Conservation (phyloP, 2,113 vertebrate genomes). For the Ia io region DNA sequence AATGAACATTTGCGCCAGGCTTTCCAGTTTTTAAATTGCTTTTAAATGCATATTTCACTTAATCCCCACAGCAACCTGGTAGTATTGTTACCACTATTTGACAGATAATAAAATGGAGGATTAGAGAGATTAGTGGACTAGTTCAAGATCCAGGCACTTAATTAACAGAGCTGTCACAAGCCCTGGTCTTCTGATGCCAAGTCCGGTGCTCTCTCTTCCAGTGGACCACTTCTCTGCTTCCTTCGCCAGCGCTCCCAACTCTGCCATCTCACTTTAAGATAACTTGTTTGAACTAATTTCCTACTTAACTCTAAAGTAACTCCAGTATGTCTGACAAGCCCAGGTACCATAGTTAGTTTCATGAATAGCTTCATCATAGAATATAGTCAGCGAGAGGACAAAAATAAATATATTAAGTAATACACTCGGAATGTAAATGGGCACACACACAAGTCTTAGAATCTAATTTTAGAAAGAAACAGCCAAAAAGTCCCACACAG, state of each 20-base stretch:
- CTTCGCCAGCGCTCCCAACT: neutral
- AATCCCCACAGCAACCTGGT: neutral
- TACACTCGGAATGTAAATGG: constrained; percentile 70
- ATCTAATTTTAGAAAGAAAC: constrained; percentile 75
- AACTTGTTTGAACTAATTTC: constrained; percentile 49
- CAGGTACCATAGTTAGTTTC: constrained; percentile 65
- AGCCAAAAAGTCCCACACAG: constrained; percentile 47
- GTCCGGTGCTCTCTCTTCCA: neutral
- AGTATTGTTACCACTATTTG: neutral
- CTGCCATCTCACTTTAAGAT: neutral
- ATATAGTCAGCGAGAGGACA: constrained; percentile 29
- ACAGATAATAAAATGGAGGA: neutral
- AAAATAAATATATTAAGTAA: constrained; percentile 65
- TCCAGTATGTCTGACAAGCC: constrained; percentile 57
- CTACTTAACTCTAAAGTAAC: constrained; percentile 59
- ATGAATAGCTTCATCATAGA: constrained; percentile 71
- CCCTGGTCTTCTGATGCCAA: neutral
- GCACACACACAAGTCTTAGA: constrained; percentile 53
- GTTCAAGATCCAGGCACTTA: neutral
- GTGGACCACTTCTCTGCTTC: neutral
- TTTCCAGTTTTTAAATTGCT: neutral
- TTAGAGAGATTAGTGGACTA: constrained; percentile 22
- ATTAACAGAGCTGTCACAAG: neutral
- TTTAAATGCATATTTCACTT: neutral
- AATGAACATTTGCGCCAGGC: neutral